Percentiles rank a stretch among this genome's conserved stretches.
Conservation (phyloP, 2,113 vertebrate genomes). For the Nycticebus coucang region DNA sequence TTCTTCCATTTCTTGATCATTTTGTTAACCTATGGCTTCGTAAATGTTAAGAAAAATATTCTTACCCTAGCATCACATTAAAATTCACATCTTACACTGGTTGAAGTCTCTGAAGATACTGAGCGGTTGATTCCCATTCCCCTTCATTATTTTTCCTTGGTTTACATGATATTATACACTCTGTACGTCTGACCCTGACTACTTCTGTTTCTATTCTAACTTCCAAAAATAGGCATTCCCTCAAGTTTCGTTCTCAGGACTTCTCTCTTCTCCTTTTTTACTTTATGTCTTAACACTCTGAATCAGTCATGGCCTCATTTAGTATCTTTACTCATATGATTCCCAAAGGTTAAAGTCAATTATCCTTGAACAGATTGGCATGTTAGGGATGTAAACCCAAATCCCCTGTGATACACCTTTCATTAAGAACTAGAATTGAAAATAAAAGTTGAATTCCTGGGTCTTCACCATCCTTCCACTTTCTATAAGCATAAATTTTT, state of each 20-base stretch:
- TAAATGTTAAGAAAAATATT: constrained; percentile 41
- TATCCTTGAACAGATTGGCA: constrained; percentile 10
- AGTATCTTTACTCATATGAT: neutral
- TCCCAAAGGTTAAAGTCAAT: constrained; percentile 7
- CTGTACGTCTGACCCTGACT: neutral
- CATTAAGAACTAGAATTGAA: neutral
- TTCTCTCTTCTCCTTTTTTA: neutral
- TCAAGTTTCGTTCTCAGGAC: neutral
- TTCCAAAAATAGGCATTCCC: neutral
- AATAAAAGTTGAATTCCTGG: neutral
- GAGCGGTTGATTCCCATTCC: neutral
- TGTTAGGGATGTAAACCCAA: neutral
- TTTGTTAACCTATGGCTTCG: constrained; percentile 18
- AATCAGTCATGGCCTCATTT: neutral
- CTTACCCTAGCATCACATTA: neutral
- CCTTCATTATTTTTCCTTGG: neutral
- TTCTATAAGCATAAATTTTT: neutral
- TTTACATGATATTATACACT: neutral
- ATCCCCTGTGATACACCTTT: neutral
- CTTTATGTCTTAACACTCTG: neutral
- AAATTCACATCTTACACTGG: neutral
- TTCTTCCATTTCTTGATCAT: neutral
- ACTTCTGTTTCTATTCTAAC: neutral
- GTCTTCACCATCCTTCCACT: neutral
- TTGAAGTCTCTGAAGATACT: neutral